Base-by-base conservation (phyloP, 2,888 invertebrate species). In the Alloscopus bannaensis region DNA sequence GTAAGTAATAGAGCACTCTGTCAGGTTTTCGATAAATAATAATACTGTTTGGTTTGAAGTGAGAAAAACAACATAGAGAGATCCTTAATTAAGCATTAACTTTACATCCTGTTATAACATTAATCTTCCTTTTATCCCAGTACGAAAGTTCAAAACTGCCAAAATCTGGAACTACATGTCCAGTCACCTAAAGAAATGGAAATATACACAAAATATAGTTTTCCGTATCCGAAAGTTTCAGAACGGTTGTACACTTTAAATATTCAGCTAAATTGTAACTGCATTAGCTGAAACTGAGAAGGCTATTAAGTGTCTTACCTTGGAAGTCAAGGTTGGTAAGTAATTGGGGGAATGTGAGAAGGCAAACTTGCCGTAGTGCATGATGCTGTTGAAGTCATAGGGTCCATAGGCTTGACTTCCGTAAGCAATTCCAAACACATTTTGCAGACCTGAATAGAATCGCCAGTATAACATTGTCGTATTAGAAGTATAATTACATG, bases 41-140 rank as follows among this genome's bases (percentile, higher is more conserved):
- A 47, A 13, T 47, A 18, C 47, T 47, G n/a, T 36, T n/a, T n/a
- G 47, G 47, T 47, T 36, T 13, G 47, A n/a, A n/a, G n/a, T n/a
- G n/a, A n/a, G n/a, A n/a, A n/a, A n/a, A n/a, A n/a, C n/a, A n/a
- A n/a, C n/a, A n/a, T n/a, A n/a, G n/a, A n/a, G n/a, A n/a, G n/a
- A n/a, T n/a, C 16, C 29, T 26, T 59, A 3, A 29, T 72, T 18
- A 72, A 8, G 28, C 6, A 26, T 73, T 65, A 11, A 65, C 57
- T 73, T 66, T 31, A 36, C 73, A 73, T 22, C 73, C 73, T 13
- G 73, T 73, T 13, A 73, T 73, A 0, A 31, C 26, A 47, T 73
- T 73, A n/a, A 73, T 65, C 47, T 73, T 73, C 40, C 73, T 42
- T 31, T 73, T 73, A 52, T 73, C 73, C 73, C 73, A 73, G 26